A percentile compares a stretch with the other conserved stretches of the same genome.
phyloP scores from a whole-genome alignment of 2,888 invertebrate species.

The Scaeva pyrastri region DNA sequence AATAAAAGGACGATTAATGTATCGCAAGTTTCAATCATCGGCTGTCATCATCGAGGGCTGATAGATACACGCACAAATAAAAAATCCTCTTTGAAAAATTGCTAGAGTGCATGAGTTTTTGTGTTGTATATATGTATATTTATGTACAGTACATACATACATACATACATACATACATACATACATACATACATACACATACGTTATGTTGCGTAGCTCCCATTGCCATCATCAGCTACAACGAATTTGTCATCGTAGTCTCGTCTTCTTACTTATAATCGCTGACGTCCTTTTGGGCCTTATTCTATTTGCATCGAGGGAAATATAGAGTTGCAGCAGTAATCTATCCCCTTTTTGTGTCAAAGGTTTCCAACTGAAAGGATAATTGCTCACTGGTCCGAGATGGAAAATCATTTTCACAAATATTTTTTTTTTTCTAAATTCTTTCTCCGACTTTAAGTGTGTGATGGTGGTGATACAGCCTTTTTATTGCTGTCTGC shows the following conservation, averaged over 20 bases:
- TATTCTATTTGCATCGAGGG: slow-evolving; percentile 64
- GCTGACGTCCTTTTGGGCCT: slow-evolving; percentile 39
- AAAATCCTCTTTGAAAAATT: slow-evolving; percentile 37
- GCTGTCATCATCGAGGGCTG: slow-evolving; percentile 64
- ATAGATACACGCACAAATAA: slow-evolving; percentile 54
- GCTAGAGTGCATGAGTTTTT: neutral
- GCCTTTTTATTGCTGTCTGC: slow-evolving; percentile 33
- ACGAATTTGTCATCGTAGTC: slow-evolving; percentile 55
- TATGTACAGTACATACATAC: no score
- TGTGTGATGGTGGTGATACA: slow-evolving; percentile 16
- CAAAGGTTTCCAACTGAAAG: slow-evolving; percentile 79
- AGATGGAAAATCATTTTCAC: slow-evolving; percentile 74
- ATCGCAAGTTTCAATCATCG: slow-evolving; percentile 67
- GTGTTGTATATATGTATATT: no score
- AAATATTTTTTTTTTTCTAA: slow-evolving; percentile 57
- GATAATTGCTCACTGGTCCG: slow-evolving; percentile 80
- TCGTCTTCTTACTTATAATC: neutral
- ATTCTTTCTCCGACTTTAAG: slow-evolving; percentile 12
- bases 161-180: no score
- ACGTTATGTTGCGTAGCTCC: slow-evolving; percentile 13
- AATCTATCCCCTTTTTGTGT: slow-evolving; percentile 78
- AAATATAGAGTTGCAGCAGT: slow-evolving; percentile 31
- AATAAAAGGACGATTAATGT: slow-evolving; percentile 63
- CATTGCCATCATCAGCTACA: slow-evolving; percentile 46
- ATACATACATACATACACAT: no score